A percentile compares a stretch with the other conserved stretches of the same genome.
phyloP scores from a whole-genome alignment of 2,888 invertebrate genomes.

The Adela reaumurella region DNA sequence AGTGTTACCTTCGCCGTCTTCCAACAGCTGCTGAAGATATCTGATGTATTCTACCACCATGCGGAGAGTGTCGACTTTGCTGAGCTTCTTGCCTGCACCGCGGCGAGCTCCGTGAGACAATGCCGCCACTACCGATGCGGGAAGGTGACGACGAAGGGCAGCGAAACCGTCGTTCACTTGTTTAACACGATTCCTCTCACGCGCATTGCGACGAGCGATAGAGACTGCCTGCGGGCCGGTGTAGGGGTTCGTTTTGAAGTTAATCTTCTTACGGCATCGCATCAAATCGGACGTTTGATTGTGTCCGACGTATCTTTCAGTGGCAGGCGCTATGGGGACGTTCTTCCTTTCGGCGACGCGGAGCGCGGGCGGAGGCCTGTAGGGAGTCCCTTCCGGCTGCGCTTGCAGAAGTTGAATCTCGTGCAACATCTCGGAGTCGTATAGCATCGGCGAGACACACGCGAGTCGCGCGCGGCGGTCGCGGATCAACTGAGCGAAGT shows the following conservation, averaged over 20 bases:
- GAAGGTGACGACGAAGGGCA: constrained; percentile 83
- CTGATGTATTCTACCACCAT: constrained; percentile 91
- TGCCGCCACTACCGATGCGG: constrained; percentile 72
- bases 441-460: constrained; percentile 24
- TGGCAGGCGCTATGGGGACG: constrained; percentile 58
- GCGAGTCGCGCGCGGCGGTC: constrained; percentile 32
- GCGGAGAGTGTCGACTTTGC: constrained; percentile 85
- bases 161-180: constrained; percentile 94
- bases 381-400: constrained; percentile 60
- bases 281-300: constrained; percentile 49
- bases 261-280: constrained; percentile 71
- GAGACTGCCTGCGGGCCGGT: constrained; percentile 76
- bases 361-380: constrained; percentile 56
- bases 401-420: constrained; percentile 52
- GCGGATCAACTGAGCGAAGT: constrained; percentile 26
- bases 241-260: constrained; percentile 60
- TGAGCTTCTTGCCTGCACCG: constrained; percentile 79
- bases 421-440: constrained; percentile 53
- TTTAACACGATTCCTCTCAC: constrained; percentile 92
- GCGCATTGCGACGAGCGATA: constrained; percentile 86
- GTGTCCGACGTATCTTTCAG: constrained; percentile 52
- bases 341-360: constrained; percentile 46
- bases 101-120: constrained; percentile 62
- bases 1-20: constrained; percentile 64
- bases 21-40: constrained; percentile 75